Evolutionary conservation across 2,888 invertebrate species (phyloP), one percentile per base, ranked within the genome.

Genomic region (Halocaridina rubra): DNA sequence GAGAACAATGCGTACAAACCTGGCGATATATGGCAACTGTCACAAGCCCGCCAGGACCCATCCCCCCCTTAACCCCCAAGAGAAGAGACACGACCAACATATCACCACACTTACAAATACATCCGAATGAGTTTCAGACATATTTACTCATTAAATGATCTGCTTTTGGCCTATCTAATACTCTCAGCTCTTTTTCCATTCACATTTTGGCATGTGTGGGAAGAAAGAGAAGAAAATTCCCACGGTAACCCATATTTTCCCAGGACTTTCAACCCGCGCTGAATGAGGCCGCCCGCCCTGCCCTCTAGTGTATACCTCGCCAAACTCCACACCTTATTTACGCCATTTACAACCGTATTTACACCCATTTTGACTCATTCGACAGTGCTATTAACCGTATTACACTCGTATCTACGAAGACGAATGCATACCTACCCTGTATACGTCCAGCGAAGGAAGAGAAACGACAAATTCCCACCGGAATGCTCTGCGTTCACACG

Each of bases 211-310:
- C 46, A 13, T 24, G 61, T 72, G 78, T 84, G 82, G 78, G 82
- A 84, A 84, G 64, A 79, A 79, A 74, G 46, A 27, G 64, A n/a
- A 32, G 75, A 79, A 84, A 84, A 61, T 84, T 84, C 84, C 84
- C 84, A 84, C 84, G 84, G 74, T 84, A 84, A 80, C 84, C 84
- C 79, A 84, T 80, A 84, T 84, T 84, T 84, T 84, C 84, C 84
- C 84, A 84, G 84, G 79, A 75, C 79, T 84, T 84, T 84, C 79
- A 79, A 74, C 84, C 78, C 79, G 64, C 78, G 75, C 79, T 80
- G 84, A 84, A 84, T 84, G 84, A 32, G 84, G 84, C 67, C 84
- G 80, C 67, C 32, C 79, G 75, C 84, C 19, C 80, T 84, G 80
- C 84, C 84, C 84, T 84, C 84, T 84, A 46, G 79, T 74, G 84